Percentiles rank a stretch among this genome's conserved stretches.
These are phyloP conservation scores for Papilio helenus DNA, from an alignment of 1,140 invertebrate genomes.

Conservation along the genomic window DNA sequence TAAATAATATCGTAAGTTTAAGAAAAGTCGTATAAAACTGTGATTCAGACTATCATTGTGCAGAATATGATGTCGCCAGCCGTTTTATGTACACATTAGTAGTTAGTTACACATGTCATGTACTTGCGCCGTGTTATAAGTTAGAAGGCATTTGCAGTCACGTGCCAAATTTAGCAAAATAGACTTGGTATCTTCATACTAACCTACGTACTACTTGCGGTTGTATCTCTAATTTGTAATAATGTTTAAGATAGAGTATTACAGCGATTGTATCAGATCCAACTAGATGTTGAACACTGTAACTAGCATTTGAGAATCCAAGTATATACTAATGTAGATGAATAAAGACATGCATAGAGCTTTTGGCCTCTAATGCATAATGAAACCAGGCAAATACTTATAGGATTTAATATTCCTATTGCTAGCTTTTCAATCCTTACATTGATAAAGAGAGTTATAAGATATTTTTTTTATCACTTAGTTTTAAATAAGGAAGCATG, in stretches of 20 bases:
- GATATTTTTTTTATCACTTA: not conserved
- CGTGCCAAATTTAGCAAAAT: conserved; percentile 23
- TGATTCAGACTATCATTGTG: too few species aligned
- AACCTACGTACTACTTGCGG: not conserved
- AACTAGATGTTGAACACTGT: not conserved
- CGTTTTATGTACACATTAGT: not conserved
- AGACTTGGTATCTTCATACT: not conserved
- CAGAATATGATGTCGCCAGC: not conserved
- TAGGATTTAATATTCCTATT: not conserved
- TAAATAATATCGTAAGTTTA: not conserved
- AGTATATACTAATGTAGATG: not conserved
- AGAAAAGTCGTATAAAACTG: not conserved
- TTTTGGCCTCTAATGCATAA: not conserved
- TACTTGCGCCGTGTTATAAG: not conserved
- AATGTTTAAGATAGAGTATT: not conserved
- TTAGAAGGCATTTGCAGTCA: not conserved
- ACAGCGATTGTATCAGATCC: not conserved
- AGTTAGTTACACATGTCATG: not conserved
- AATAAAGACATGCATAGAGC: not conserved
- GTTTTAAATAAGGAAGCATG: not conserved
- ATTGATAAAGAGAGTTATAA: conserved; percentile 40
- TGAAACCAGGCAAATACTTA: not conserved
- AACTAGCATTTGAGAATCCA: not conserved
- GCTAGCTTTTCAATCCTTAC: not conserved
- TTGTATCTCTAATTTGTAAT: not conserved